Conservation (phyloP, 2,888 invertebrate species). For the Pardosa pseudoannulata region DNA sequence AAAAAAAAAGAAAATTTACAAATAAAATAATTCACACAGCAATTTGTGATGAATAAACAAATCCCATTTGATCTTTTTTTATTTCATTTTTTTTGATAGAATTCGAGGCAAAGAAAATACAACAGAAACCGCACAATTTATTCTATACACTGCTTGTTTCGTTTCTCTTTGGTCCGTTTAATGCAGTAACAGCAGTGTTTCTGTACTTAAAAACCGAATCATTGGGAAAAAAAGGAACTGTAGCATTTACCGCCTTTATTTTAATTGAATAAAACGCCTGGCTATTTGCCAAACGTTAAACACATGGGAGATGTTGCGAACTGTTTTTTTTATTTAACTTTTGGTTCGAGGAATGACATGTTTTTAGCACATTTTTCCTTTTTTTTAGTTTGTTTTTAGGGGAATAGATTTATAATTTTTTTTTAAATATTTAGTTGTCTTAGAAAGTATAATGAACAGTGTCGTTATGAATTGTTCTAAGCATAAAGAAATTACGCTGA, state of each 20-base stretch:
- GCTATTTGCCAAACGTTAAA: slow-evolving; percentile 40
- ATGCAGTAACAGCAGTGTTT: slow-evolving; percentile 1
- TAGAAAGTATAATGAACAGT: not conserved
- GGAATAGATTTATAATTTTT: not conserved
- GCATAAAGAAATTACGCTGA: no score
- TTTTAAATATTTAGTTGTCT: not conserved
- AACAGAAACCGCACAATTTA: not conserved
- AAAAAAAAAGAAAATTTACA: no score
- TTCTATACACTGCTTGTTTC: not conserved
- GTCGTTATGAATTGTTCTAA: not conserved
- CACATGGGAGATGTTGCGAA: slow-evolving; percentile 41
- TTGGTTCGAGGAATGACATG: not conserved
- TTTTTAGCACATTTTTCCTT: slow-evolving; percentile 13
- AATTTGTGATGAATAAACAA: no score
- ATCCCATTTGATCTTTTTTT: slow-evolving; percentile 11
- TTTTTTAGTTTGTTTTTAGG: not conserved
- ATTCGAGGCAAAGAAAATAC: not conserved
- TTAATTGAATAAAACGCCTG: slow-evolving; percentile 60
- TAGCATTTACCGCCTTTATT: slow-evolving; percentile 44
- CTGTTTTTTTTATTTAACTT: not conserved
- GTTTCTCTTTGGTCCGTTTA: slow-evolving; percentile 4
- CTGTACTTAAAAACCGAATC: slow-evolving; percentile 7
- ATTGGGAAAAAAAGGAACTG: not conserved
- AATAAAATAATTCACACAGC: no score
- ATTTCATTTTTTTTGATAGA: not conserved